Base-by-base conservation (phyloP, 2,113 vertebrate genomes). In the Tupaia chinensis region DNA sequence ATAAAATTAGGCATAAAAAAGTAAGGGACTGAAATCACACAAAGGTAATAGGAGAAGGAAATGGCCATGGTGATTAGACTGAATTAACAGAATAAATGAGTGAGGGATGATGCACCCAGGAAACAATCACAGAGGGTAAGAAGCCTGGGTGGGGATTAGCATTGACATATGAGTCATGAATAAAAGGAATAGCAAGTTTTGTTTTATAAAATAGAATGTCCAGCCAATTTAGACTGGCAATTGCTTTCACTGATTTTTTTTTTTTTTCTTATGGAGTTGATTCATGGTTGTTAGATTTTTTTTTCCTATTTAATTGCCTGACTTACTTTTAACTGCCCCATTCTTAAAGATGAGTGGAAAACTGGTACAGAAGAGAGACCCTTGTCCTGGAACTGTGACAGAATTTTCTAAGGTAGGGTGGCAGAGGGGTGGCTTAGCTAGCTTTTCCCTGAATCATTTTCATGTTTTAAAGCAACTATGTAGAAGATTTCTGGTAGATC, bases 1-100 rank as follows among this genome's bases (percentile, higher is more conserved):
- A 94, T 66, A 88, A 88, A 91, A 95, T 91, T 79, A 77, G 54
- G 16, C 32, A 29, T 29, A 74, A 72, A 27, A 61, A 88, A 58
- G 58, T 20, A 76, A 68, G 77, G 54, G 19, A 66, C 63, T 56
- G 66, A 81, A 95, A 85, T 53, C 66, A 34, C 2, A 23, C 20
- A 13, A 63, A 91, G 17, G 23, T 78, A 92, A 69, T 1, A 70
- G 29, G 53, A 58, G n/a, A 44, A 69, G 27, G 60, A 32, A 70
- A 70, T 4, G 83, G n/a, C 20, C 19, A 1, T 25, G 56, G 22
- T 12, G 65, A 74, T 1, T n/a, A 78, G 69, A 20, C 9, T 20
- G 73, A 81, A 82, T 85, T 19, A 70, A 34, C 12, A 74, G 72
- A 29, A 27, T 12, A 23, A 34, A 25, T 6, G 14, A 22, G n/a